Evolutionary conservation across 2,797 vertebrate genomes (phyloP).

Genomic region (Sarcoramphus papa): DNA sequence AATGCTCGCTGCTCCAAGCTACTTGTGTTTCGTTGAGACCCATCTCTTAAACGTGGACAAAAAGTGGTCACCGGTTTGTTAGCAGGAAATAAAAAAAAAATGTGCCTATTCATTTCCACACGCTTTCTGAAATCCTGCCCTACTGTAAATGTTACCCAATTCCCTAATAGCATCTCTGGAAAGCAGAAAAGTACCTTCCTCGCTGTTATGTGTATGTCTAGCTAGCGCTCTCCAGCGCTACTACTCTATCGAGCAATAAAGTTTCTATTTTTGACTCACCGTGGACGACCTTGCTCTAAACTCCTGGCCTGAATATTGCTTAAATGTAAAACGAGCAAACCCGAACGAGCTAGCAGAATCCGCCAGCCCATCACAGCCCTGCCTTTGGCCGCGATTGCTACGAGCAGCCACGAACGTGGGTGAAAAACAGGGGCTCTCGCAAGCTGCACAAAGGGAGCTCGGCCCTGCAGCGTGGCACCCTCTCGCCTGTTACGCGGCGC

Average conservation of each 20-base stretch:
- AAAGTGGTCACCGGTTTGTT: background rate
- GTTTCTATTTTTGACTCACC: constrained; percentile 57
- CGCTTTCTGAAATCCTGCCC: constrained; percentile 9
- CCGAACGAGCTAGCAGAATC: background rate
- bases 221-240: constrained; percentile 25
- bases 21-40: background rate
- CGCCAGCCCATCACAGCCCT: background rate
- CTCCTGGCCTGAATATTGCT: background rate
- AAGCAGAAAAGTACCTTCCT: constrained; percentile 22
- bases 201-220: background rate
- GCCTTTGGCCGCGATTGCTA: background rate
- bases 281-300: background rate
- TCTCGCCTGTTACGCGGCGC: background rate
- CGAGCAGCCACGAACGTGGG: background rate
- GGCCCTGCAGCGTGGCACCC: background rate
- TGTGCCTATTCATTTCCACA: background rate
- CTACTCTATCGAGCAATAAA: constrained; percentile 19
- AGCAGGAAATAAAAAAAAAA: background rate
- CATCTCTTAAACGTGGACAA: background rate
- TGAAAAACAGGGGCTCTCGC: background rate
- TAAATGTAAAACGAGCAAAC: background rate
- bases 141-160: background rate
- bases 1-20: background rate
- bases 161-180: background rate
- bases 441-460: background rate